Evolutionary conservation across 2,888 invertebrate genomes (phyloP).

Genomic region (Palloptera scutellata): DNA sequence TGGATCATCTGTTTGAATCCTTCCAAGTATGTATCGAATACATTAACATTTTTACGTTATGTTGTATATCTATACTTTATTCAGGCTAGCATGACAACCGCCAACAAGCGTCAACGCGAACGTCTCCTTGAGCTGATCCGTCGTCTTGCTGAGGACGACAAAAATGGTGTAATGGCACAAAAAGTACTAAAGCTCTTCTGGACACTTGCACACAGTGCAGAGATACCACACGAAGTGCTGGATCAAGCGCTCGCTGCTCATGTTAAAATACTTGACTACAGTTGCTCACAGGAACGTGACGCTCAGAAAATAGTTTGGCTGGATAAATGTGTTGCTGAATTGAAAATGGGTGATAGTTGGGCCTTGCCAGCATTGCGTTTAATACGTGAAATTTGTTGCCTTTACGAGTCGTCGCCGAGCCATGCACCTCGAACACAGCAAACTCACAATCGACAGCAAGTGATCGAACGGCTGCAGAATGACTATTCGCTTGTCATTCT

Average conservation of each 20-base stretch:
- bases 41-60: background rate
- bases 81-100: constrained; percentile 91
- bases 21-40: constrained; percentile 76
- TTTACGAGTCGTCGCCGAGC: constrained; percentile 79
- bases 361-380: constrained; percentile 94
- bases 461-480: constrained; percentile 89
- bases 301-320: constrained; percentile 96
- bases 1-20: constrained; percentile 96
- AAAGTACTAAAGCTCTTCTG: constrained; percentile 95
- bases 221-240: constrained; percentile 96
- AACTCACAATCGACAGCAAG: constrained; percentile 71
- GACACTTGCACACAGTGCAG: constrained; percentile 95
- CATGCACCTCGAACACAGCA: constrained; percentile 63
- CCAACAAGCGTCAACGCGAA: constrained; percentile 94
- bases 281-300: constrained; percentile 96
- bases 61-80: constrained; percentile 32
- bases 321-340: constrained; percentile 94
- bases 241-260: constrained; percentile 95
- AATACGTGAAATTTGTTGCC: constrained; percentile 93
- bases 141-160: constrained; percentile 95
- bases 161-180: constrained; percentile 98
- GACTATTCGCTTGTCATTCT: constrained; percentile 93
- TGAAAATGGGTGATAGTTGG: constrained; percentile 89
- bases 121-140: constrained; percentile 93
- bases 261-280: constrained; percentile 96